Evolutionary conservation across 2,113 vertebrate species (phyloP).

Genomic region (Siniperca knerii): DNA sequence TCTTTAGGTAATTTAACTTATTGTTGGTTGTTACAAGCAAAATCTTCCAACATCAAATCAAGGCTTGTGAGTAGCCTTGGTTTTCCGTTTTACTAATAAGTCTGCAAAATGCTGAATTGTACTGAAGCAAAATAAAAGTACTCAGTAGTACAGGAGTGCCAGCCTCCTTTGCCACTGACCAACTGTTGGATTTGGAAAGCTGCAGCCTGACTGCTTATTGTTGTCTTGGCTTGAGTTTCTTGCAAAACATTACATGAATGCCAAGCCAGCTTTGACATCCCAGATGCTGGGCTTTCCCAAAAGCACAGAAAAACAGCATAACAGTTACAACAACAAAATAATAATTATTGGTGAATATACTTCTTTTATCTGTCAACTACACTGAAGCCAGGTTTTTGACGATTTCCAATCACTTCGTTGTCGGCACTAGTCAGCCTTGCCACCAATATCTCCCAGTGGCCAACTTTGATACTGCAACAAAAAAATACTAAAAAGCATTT

Average conservation of each 20-base stretch:
- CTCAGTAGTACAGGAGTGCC: neutral
- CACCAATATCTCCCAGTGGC: too few species aligned
- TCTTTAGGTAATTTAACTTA: too few species aligned
- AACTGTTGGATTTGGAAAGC: neutral
- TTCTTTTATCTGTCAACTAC: neutral
- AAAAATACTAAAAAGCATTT: too few species aligned
- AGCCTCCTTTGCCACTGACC: neutral
- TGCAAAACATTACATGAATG: neutral
- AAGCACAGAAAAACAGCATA: too few species aligned
- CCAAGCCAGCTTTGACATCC: neutral
- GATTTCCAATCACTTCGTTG: too few species aligned
- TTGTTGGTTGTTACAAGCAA: neutral
- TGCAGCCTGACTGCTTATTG: constrained; percentile 10
- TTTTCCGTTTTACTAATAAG: neutral
- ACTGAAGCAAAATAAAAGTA: neutral
- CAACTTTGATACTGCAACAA: too few species aligned
- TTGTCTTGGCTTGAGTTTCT: constrained; percentile 11
- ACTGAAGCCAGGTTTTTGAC: too few species aligned
- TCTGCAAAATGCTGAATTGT: neutral
- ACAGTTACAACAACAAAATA: neutral
- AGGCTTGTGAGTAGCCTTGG: neutral
- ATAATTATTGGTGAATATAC: neutral
- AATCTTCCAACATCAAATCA: neutral
- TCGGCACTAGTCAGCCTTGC: too few species aligned
- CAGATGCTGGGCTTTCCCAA: neutral